Evolutionary conservation across 2,113 vertebrate species (phyloP).

Genomic region (Callithrix jacchus): DNA sequence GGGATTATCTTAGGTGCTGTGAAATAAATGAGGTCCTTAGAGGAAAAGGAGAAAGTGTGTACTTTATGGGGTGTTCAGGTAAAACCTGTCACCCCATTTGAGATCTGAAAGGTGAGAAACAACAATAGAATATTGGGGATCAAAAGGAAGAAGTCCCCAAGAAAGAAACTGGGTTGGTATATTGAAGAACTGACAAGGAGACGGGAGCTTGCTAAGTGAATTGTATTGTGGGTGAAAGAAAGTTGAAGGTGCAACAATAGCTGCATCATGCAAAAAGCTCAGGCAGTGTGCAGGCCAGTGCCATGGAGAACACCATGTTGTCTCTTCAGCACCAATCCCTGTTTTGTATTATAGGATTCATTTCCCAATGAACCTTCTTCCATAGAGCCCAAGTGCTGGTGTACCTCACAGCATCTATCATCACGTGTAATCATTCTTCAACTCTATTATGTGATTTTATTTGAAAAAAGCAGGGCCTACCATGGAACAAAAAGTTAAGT

Average conservation of each 20-base stretch:
- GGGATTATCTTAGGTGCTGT: neutral
- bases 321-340: neutral
- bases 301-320: accelerated
- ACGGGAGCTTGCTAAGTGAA: neutral
- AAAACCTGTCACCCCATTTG: neutral
- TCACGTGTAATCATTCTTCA: neutral
- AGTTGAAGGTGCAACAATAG: neutral
- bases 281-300: neutral
- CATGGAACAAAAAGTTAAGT: neutral
- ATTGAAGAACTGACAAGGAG: neutral
- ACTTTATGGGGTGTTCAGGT: neutral
- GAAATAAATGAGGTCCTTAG: neutral
- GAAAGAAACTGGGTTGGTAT: neutral
- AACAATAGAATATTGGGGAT: neutral
- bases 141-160: neutral
- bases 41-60: neutral
- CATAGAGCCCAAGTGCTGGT: neutral
- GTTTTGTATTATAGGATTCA: neutral
- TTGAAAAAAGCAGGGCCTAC: neutral
- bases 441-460: neutral
- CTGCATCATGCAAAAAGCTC: neutral
- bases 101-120: neutral
- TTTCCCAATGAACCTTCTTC: neutral
- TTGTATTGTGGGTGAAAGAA: no score
- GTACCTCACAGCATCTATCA: no score